Evolutionary conservation across 2,113 vertebrate genomes (phyloP), one percentile per base, ranked within the genome.

Genomic region (Tychaedon coryphoeus): DNA sequence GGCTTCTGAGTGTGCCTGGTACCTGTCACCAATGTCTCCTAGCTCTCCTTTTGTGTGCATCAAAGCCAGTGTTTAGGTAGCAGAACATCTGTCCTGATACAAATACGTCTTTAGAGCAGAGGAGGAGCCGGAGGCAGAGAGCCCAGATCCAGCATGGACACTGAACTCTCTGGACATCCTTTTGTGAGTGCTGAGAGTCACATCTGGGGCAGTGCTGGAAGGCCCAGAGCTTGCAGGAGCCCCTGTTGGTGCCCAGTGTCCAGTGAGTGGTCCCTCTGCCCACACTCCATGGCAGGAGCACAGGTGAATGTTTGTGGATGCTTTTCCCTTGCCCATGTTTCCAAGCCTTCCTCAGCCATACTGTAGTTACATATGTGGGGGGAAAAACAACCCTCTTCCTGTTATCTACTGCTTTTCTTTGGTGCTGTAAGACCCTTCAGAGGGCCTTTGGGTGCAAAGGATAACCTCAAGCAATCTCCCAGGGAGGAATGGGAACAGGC

Each of bases 241-340:
- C 40, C 25, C 34, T 38, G 5, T 2, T 9, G 38, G 22, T 57
- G 75, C 10, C 3, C 6, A 64, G 64, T 47, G 64, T 18, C 38
- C 40, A 8, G 10, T 25, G 31, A 48, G 20, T 15, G 8, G 19
- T 28, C 28, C 28, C 50, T 61, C 65, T 31, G 36, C 33, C 42
- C 83, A 43, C 10, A 19, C 12, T 29, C 1, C 1, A 16, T 6
- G 34, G 67, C 57, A 43, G 54, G 9, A 10, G 24, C 47, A 40
- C 24, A 24, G 25, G 33, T 0, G 0, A 23, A 45, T 4, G 1
- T 22, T n/a, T 58, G n/a, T 6, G 38, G 12, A 6, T 33, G 28
- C 6, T 66, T 75, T 75, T 36, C 7, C 13, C 7, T 73, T 47
- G 26, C 36, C 60, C 6, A 0, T 7, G 33, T 53, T 61, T 40